phyloP scores from a whole-genome alignment of 2,888 invertebrate genomes.

The Mellilla xanthometata region DNA sequence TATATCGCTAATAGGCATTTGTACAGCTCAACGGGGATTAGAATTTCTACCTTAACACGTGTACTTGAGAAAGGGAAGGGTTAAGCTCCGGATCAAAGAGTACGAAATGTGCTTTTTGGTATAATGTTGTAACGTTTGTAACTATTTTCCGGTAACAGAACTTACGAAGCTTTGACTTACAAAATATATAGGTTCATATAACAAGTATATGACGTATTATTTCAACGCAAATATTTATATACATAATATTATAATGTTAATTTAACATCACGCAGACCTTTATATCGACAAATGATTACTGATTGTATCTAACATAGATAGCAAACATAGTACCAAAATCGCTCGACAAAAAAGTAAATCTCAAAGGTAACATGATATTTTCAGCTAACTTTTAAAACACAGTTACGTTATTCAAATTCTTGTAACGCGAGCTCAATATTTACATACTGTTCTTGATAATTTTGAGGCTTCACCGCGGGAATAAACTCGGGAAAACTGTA shows the following conservation, averaged over 20 bases:
- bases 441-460: conserved; percentile 38
- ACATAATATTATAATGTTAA: no score
- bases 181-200: no score
- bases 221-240: no score
- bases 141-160: conserved; percentile 1
- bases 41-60: conserved; percentile 8
- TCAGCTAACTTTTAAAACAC: conserved; percentile 13
- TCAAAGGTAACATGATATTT: conserved; percentile 7
- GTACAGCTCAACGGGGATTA: conserved; percentile 6
- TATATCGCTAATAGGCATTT: conserved; percentile 5
- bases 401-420: conserved; percentile 35
- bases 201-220: no score
- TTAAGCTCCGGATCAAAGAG: conserved; percentile 9
- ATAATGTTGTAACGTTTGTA: neutral
- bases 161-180: no score
- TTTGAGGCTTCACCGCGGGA: conserved; percentile 25
- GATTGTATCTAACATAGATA: no score
- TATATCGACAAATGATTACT: no score
- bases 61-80: conserved; percentile 5
- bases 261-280: no score
- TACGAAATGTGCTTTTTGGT: neutral
- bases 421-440: conserved; percentile 36
- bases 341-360: no score
- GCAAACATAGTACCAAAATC: no score
- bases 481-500: neutral